Evolutionary conservation across 1,140 invertebrate species (phyloP).

Genomic region (Aphelinus certus): DNA sequence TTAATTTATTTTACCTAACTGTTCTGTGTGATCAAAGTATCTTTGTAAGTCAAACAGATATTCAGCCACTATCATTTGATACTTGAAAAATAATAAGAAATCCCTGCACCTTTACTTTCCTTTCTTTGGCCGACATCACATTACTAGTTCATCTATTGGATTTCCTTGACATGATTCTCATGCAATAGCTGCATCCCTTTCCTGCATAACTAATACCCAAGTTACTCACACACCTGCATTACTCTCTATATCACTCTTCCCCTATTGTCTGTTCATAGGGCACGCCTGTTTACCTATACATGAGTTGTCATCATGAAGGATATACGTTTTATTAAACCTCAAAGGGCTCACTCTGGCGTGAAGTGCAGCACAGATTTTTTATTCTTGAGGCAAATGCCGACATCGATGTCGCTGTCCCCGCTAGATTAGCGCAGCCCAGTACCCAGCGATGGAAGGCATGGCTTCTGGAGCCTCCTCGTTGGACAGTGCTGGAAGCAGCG

Average conservation of each 20-base stretch:
- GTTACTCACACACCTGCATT: background rate
- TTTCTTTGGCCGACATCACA: background rate
- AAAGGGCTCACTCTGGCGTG: conserved; percentile 60
- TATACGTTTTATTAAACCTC: conserved; percentile 55
- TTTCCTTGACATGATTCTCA: conserved; percentile 33
- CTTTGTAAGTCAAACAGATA: too few relatives aligned
- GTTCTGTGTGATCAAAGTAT: too few relatives aligned
- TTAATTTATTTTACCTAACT: too few relatives aligned
- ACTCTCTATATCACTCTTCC: conserved; percentile 16
- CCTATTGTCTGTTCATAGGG: conserved; percentile 13
- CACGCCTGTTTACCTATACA: conserved; percentile 42
- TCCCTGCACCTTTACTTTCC: conserved; percentile 12
- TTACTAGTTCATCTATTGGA: conserved; percentile 18
- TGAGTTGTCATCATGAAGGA: conserved; percentile 60
- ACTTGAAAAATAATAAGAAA: conserved; percentile 23
- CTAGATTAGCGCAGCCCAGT: conserved; percentile 46
- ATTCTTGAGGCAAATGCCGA: conserved; percentile 59
- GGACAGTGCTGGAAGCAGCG: conserved; percentile 66
- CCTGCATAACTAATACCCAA: background rate
- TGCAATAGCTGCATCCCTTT: conserved; percentile 23
- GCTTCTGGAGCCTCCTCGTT: conserved; percentile 67
- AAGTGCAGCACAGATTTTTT: conserved; percentile 52
- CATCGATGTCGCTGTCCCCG: conserved; percentile 10
- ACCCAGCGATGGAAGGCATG: conserved; percentile 55
- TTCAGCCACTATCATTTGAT: conserved; percentile 11